A percentile compares a stretch with the other conserved stretches of the same genome.
Evolutionary conservation across 1,140 invertebrate genomes (phyloP).

Genomic region (Lepidurus arcticus): DNA sequence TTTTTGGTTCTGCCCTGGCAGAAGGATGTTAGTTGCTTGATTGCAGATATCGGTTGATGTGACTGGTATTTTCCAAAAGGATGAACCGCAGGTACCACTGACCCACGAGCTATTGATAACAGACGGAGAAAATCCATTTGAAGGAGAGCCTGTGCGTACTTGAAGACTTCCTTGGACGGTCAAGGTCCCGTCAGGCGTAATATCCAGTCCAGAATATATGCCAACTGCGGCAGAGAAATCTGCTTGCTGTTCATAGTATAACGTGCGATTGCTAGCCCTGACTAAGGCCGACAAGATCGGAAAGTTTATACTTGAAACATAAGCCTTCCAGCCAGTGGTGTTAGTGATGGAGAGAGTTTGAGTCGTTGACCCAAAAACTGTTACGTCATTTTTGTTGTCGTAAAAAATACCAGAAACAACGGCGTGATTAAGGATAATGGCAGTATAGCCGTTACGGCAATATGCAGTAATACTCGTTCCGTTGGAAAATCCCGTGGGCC

Average conservation of each 20-base stretch:
- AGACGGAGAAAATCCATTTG: neutral
- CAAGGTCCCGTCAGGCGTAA: neutral
- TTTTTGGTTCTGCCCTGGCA: neutral
- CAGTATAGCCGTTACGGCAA: neutral
- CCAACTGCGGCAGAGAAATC: neutral
- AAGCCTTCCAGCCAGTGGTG: neutral
- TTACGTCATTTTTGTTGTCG: neutral
- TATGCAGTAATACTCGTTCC: neutral
- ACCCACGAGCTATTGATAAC: neutral
- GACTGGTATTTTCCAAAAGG: slow-evolving; percentile 4
- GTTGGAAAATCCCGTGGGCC: neutral
- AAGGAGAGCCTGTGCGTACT: neutral
- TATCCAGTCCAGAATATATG: neutral
- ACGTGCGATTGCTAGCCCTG: neutral
- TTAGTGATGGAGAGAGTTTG: neutral
- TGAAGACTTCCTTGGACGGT: neutral
- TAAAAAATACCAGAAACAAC: neutral
- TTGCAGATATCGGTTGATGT: neutral
- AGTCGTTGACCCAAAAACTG: neutral
- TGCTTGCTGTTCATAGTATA: neutral
- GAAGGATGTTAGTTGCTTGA: neutral
- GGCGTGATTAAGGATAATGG: too few relatives aligned
- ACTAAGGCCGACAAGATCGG: neutral
- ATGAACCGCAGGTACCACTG: neutral
- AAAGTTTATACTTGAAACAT: neutral